A percentile compares a stretch with the other conserved stretches of the same genome.
These are phyloP conservation scores for Peromyscus leucopus DNA, from an alignment of 2,113 vertebrate genomes.

Conservation along the genomic window DNA sequence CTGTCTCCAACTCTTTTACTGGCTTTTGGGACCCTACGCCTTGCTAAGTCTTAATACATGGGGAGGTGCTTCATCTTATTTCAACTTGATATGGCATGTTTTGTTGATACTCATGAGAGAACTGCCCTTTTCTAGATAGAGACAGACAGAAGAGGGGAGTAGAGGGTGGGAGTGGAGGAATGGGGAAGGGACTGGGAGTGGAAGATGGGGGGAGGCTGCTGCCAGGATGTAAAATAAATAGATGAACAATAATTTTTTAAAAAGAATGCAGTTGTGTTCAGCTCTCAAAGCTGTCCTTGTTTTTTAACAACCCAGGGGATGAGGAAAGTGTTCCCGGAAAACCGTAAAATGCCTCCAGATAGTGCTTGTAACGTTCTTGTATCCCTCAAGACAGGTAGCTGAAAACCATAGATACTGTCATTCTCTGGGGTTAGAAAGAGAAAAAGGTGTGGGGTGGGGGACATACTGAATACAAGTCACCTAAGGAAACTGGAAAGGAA, in stretches of 20 bases:
- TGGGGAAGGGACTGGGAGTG: not conserved
- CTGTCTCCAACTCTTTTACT: not conserved
- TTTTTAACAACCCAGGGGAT: not conserved
- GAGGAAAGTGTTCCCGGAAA: too few species aligned
- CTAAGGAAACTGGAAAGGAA: not conserved
- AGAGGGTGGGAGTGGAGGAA: not conserved
- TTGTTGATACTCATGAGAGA: not conserved
- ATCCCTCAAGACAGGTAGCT: not conserved
- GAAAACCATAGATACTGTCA: not conserved
- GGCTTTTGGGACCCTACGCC: not conserved
- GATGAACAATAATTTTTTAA: not conserved
- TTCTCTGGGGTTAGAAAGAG: not conserved
- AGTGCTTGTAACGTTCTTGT: not conserved
- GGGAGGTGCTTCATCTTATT: not conserved
- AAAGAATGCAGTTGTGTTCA: not conserved
- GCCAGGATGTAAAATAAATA: not conserved
- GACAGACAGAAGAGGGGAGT: not conserved
- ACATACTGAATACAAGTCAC: not conserved
- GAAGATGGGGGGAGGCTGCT: not conserved
- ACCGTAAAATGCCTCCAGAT: not conserved
- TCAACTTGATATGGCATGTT: not conserved
- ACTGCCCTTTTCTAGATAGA: not conserved
- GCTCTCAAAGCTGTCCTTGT: not conserved
- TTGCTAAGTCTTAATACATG: not conserved
- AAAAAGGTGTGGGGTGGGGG: too few species aligned